phyloP scores from a whole-genome alignment of 2,113 vertebrate genomes.

The Raja brachyura region DNA sequence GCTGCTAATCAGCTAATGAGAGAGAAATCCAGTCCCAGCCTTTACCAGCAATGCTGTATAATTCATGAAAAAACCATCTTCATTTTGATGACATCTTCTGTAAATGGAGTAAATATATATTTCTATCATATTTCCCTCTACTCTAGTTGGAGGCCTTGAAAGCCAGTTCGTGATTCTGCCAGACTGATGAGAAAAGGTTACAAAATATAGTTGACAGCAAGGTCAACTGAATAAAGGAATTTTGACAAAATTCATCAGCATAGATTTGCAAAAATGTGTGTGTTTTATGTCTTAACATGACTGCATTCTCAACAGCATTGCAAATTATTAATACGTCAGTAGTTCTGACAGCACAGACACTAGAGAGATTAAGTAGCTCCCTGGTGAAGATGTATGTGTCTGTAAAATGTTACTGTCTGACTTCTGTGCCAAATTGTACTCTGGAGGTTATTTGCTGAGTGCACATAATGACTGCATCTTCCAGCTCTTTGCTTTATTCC shows the following conservation, averaged over 20 bases:
- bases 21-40: background rate
- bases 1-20: background rate
- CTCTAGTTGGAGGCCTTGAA: too few relatives aligned
- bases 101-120: background rate
- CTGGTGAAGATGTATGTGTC: conserved; percentile 31
- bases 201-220: background rate
- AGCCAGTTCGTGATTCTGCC: background rate
- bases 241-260: background rate
- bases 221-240: background rate
- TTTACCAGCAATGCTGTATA: background rate
- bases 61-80: background rate
- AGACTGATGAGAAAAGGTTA: background rate
- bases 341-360: conserved; percentile 17
- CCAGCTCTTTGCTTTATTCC: background rate
- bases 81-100: too few relatives aligned
- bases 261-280: conserved; percentile 4
- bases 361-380: conserved; percentile 23
- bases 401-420: background rate
- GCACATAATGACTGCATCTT: background rate
- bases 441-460: background rate
- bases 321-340: conserved; percentile 24
- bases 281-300: conserved; percentile 1
- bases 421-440: conserved; percentile 29
- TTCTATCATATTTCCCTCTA: background rate
- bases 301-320: conserved; percentile 18